A percentile compares a stretch with the other conserved stretches of the same genome.
Conservation (phyloP, 2,888 invertebrate genomes). For the Biston betularia region DNA sequence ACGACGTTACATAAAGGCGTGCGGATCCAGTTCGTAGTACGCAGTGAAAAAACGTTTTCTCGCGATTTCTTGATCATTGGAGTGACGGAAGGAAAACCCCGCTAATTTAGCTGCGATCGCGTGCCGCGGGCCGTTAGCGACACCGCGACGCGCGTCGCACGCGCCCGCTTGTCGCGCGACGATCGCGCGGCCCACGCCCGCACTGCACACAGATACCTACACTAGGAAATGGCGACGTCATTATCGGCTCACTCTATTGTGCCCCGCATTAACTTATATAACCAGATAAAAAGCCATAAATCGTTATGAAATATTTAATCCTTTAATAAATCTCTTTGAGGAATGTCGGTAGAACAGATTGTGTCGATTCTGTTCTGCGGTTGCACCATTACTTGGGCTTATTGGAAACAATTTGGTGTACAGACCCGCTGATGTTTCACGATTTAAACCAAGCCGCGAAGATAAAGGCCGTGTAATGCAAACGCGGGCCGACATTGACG, state of each 20-base stretch:
- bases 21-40: slow-evolving; percentile 77
- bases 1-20: slow-evolving; percentile 80
- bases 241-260: slow-evolving; percentile 73
- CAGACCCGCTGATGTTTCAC: slow-evolving; percentile 80
- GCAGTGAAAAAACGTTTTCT: slow-evolving; percentile 82
- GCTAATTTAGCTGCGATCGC: slow-evolving; percentile 76
- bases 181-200: slow-evolving; percentile 52
- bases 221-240: slow-evolving; percentile 66
- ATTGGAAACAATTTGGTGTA: slow-evolving; percentile 85
- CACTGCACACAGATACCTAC: slow-evolving; percentile 45
- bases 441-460: slow-evolving; percentile 78
- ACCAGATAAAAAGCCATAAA: slow-evolving; percentile 77
- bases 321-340: slow-evolving; percentile 66
- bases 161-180: slow-evolving; percentile 58
- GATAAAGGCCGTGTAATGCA: slow-evolving; percentile 85
- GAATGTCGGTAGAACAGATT: slow-evolving; percentile 68
- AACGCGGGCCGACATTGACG: slow-evolving; percentile 83
- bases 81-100: slow-evolving; percentile 83
- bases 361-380: slow-evolving; percentile 63
- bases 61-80: slow-evolving; percentile 77
- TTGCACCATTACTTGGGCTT: slow-evolving; percentile 79
- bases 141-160: slow-evolving; percentile 51
- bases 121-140: slow-evolving; percentile 76
- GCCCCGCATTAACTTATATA: slow-evolving; percentile 69
- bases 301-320: slow-evolving; percentile 75